Base-by-base conservation (phyloP, 1,140 invertebrate genomes). In the Mactra quadrangularis region DNA sequence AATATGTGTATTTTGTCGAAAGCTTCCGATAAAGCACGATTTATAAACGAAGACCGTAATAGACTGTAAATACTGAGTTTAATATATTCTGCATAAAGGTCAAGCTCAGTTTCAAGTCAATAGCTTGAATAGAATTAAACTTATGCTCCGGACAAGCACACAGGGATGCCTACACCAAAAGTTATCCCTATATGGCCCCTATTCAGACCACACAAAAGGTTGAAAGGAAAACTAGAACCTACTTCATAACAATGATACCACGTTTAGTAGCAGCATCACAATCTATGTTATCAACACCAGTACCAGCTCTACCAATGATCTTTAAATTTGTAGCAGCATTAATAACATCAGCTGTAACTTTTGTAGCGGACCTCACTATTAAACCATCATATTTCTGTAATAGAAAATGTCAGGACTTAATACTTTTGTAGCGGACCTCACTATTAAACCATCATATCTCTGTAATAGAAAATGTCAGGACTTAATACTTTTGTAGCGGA, bases 261-360 rank as follows among this genome's bases (percentile, higher is more conserved):
- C 96, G 95, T 71, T 94, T 93, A 0, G 96, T 98, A 7, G 98
- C 98, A 52, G 97, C 96, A 47, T 95, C 92, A 53, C 97, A 95
- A 93, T 99, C 98, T 87, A 99, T 99, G 93, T 99, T 99, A 93
- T 99, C 98, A 0, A 99, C 97, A 19, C 98, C 99, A 31, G 97
- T 98, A 15, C 99, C 98, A 38, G 98, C 99, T 72, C 99, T 95
- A 3, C 97, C 98, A 57, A 99, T 94, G 15, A 95, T 96, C 38
- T 97, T 97, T 19, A 99, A 93, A 27, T 95, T 95, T 31, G 94
- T 95, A 11, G 88, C 95, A n/a, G 96, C 96, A 66, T 95, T 94
- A 78, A 99, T 94, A 2, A 99, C 95, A 84, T 98, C 97, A 71
- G 95, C 95, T n/a, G 97, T 99, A 27, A 99, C 97, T 95, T 98